Conservation (phyloP, 37 sponge, comb jelly and placozoan genomes). For the Theonella swinhoei region DNA sequence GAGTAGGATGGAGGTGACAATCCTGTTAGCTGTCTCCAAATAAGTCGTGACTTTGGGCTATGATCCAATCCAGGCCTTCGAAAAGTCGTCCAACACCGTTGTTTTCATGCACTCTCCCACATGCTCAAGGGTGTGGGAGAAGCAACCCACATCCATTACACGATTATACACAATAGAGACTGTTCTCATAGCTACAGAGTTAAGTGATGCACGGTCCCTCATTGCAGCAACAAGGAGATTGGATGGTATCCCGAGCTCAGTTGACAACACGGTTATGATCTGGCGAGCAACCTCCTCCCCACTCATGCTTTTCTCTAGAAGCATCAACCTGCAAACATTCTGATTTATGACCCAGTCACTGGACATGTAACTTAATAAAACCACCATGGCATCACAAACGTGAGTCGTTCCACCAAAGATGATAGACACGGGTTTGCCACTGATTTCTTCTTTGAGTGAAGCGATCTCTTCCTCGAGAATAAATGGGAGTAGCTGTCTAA, state of each 20-base stretch:
- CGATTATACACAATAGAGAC: neutral
- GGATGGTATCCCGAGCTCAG: conserved; percentile 1
- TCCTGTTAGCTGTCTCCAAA: conserved; percentile 10
- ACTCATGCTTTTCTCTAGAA: conserved; percentile 28
- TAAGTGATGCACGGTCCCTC: conserved; percentile 19
- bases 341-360: conserved; percentile 24
- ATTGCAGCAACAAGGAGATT: conserved; percentile 10
- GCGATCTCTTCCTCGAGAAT: conserved; percentile 13
- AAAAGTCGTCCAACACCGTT: conserved; percentile 12
- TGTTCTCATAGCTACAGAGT: neutral
- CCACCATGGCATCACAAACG: conserved; percentile 38
- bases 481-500: conserved; percentile 23
- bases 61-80: neutral
- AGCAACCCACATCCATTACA: conserved; percentile 14
- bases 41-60: neutral
- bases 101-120: neutral
- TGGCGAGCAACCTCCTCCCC: conserved; percentile 35
- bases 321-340: conserved; percentile 29
- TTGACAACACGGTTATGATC: conserved; percentile 6
- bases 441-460: neutral
- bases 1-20: neutral
- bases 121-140: conserved; percentile 12
- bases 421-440: conserved; percentile 2
- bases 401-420: conserved; percentile 27
- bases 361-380: neutral